Percentiles rank a stretch among this genome's conserved stretches.
Evolutionary conservation across 2,888 invertebrate genomes (phyloP).

Genomic region (Criorhina ranunculi): DNA sequence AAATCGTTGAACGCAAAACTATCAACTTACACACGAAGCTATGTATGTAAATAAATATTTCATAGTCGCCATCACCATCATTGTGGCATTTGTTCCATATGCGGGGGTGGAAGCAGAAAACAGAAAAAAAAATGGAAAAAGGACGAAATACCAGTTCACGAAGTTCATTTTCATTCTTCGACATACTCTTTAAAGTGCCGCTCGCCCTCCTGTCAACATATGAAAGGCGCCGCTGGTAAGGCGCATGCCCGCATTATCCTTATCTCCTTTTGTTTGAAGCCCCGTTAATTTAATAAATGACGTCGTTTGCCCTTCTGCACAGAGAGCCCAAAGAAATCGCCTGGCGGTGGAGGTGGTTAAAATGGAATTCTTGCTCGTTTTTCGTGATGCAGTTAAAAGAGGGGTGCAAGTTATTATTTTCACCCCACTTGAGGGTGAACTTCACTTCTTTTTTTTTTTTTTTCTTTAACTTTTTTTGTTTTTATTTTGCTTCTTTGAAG

Average conservation of each 20-base stretch:
- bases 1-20: slow-evolving; percentile 69
- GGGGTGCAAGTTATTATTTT: slow-evolving; percentile 51
- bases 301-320: slow-evolving; percentile 69
- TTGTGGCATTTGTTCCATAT: neutral
- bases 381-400: slow-evolving; percentile 68
- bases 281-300: slow-evolving; percentile 73
- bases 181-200: slow-evolving; percentile 6
- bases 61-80: slow-evolving; percentile 11
- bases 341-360: slow-evolving; percentile 10
- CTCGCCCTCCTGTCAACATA: slow-evolving; percentile 47
- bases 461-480: neutral
- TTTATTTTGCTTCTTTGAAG: slow-evolving; percentile 5
- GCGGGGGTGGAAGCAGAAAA: slow-evolving; percentile 9
- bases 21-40: slow-evolving; percentile 58
- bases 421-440: slow-evolving; percentile 42
- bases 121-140: neutral
- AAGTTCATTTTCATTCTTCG: slow-evolving; percentile 54
- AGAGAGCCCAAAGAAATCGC: slow-evolving; percentile 8
- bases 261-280: slow-evolving; percentile 61
- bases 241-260: slow-evolving; percentile 73
- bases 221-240: slow-evolving; percentile 63
- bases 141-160: slow-evolving; percentile 35
- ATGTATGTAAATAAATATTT: slow-evolving; percentile 28
- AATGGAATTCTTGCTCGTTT: slow-evolving; percentile 52
- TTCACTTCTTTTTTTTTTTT: slow-evolving; percentile 15